Base-by-base conservation (phyloP, 2,797 vertebrate genomes). In the Sandelia bainsii region DNA sequence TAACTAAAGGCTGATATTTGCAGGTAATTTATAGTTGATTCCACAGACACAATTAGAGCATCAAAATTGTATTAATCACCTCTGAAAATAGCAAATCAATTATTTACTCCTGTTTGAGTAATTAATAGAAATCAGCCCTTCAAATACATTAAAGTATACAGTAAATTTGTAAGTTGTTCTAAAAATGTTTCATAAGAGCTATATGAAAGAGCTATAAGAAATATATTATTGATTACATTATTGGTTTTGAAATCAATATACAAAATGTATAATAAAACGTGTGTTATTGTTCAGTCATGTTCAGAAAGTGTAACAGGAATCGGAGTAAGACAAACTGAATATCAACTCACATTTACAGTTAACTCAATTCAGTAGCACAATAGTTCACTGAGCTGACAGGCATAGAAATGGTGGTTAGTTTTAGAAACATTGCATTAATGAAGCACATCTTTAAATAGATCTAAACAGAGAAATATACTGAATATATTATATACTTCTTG, bases 381-480 rank as follows among this genome's bases (percentile, higher is more conserved):
- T 5, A 5, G 17, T 19, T 19, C 44, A 40, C 62, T 29, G 40
- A 17, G 13, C 8, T 59, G 22, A 20, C 54, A 14, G 45, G 10
- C 19, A 3, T 16, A 50, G 17, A 19, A 17, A 25, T 0, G 32
- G n/a, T 27, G 27, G 1, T 19, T 50, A 50, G n/a, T 48, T 29
- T 50, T 3, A 32, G 19, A 16, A 59, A 37, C 14, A 19, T 14
- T 53, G 10, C 52, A 9, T 59, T 45, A 60, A 50, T n/a, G 48
- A 71, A 22, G 9, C 23, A 23, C 14, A 42, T 25, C n/a, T 46
- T 25, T 11, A 59, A 67, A 66, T 5, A 58, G 23, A 60, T 46
- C 34, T 32, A 19, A 32, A 42, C n/a, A n/a, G 39, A 42, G 11
- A 6, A 42, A 42, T 13, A 45, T 3, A 32, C 2, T 63, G 54